Percentiles rank a stretch among this genome's conserved stretches.
Evolutionary conservation across 2,113 vertebrate genomes (phyloP).

Genomic region (Microcebus murinus): DNA sequence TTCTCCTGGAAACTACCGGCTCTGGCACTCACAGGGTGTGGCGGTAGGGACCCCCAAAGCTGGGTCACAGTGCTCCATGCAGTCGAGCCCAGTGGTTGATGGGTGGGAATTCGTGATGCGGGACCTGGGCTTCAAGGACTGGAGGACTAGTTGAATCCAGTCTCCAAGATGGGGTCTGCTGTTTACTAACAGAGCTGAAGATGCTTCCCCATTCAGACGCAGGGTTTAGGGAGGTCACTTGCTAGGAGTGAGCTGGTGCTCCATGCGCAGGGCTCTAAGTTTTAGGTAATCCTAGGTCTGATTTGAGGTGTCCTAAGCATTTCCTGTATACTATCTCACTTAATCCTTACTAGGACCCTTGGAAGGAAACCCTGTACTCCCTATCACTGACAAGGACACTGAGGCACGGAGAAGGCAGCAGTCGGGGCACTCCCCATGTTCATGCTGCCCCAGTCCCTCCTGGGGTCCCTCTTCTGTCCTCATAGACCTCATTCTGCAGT

Average conservation of each 20-base stretch:
- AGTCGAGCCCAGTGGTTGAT: background rate
- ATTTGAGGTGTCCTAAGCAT: background rate
- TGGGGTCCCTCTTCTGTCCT: background rate
- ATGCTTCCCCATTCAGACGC: background rate
- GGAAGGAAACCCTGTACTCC: background rate
- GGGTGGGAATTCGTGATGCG: background rate
- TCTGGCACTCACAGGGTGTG: background rate
- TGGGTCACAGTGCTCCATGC: fast-evolving
- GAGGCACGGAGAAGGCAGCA: background rate
- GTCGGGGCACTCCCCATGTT: background rate
- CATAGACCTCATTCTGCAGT: background rate
- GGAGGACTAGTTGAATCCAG: no score
- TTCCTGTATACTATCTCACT: background rate
- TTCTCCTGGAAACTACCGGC: background rate
- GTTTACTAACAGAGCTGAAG: background rate
- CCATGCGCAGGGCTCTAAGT: fast-evolving
- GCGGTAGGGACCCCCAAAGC: background rate
- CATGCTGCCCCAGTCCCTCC: background rate
- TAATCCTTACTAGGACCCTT: background rate
- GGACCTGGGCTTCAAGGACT: background rate
- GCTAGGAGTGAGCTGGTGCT: background rate
- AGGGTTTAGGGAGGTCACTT: background rate
- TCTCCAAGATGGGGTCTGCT: no score
- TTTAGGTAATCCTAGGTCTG: background rate
- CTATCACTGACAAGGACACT: background rate